Evolutionary conservation across 2,888 invertebrate species (phyloP), one percentile per base, ranked within the genome.

Genomic region (Tetragonula carbonaria): DNA sequence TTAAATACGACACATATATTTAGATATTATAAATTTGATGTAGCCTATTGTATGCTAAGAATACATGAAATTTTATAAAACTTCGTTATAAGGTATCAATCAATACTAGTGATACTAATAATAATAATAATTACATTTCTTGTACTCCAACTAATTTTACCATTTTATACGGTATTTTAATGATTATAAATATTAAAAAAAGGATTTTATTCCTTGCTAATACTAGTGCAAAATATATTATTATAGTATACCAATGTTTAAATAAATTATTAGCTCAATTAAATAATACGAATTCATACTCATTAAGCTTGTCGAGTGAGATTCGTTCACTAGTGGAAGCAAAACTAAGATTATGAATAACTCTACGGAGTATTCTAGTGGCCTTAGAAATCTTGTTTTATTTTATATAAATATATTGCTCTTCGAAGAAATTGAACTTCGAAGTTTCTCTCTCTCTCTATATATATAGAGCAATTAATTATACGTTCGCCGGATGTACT

Each of bases 311-410:
- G 23, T 80, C 55, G 66, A 85, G 70, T 76, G 76, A 81, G 55
- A 82, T 68, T 74, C 38, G 50, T 86, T 86, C 76, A 67, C 53
- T 86, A 77, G 65, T 71, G 28, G 62, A 76, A 75, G 72, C 57
- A 50, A 82, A 72, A 78, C 73, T 55, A 80, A 74, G 50, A 88
- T 84, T 79, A 83, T 74, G 79, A 79, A 80, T 65, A 13, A 80
- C 83, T 85, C 65, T 78, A 21, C 68, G 82, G 83, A 86, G 83
- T 88, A 91, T 87, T 84, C 87, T 90, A 91, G 88, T 88, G 92
- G 91, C 91, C 92, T 92, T 92, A 91, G 90, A 59, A 87, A 84
- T 84, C 78, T 88, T 57, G 33, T 86, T 84, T 88, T 84, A 87
- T 80, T 85, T 85, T 86, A 65, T 88, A 82, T 81, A 73, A 80